Evolutionary conservation across 2,113 vertebrate species (phyloP).

Genomic region (Sprattus sprattus): DNA sequence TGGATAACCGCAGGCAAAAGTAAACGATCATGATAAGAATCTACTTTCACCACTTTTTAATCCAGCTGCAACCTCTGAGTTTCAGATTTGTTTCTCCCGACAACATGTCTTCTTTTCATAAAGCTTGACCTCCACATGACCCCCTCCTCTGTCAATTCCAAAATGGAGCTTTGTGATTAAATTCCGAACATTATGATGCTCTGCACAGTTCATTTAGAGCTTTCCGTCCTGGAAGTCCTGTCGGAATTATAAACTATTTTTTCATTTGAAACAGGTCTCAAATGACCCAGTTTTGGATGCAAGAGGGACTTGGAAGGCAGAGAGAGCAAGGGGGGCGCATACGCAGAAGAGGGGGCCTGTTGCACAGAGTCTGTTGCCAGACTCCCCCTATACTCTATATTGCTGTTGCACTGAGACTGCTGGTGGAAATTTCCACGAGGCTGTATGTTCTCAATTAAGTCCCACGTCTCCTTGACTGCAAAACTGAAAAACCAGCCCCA

Average conservation of each 20-base stretch:
- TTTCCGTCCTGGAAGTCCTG: background rate
- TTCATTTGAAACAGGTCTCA: background rate
- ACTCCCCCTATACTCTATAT: slow-evolving; percentile 20
- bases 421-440: slow-evolving; percentile 46
- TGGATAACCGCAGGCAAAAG: background rate
- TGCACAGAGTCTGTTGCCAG: background rate
- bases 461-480: slow-evolving; percentile 23
- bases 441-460: slow-evolving; percentile 59
- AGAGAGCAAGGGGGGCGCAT: background rate
- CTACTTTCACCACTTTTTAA: background rate
- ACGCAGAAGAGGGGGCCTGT: background rate
- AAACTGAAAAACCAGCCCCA: slow-evolving; percentile 34
- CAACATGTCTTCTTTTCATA: background rate
- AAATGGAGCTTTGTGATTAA: slow-evolving; percentile 8
- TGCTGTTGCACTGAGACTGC: background rate
- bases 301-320: background rate
- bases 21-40: background rate
- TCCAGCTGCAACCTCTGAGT: background rate
- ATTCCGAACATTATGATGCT: slow-evolving; percentile 15
- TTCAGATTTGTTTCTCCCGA: background rate
- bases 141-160: background rate
- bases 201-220: background rate
- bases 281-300: background rate
- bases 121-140: background rate
- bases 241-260: background rate